These are phyloP conservation scores for Epinephelus moara DNA, from an alignment of 2,113 vertebrate species.

Conservation along the genomic window DNA sequence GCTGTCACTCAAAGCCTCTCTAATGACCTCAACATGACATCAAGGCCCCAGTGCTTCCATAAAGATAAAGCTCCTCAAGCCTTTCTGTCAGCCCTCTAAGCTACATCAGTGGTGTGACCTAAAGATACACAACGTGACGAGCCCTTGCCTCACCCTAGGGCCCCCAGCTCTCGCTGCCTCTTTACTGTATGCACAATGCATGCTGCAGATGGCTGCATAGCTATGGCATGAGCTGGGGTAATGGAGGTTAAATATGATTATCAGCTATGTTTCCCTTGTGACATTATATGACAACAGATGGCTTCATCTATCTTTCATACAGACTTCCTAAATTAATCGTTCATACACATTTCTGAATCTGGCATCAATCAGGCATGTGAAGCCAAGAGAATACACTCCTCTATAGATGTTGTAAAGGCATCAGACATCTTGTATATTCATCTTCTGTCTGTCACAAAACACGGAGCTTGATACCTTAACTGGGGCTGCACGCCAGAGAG, in stretches of 20 bases:
- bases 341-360: neutral
- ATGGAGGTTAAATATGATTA: slow-evolving; percentile 25
- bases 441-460: slow-evolving; percentile 26
- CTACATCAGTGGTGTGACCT: slow-evolving; percentile 57
- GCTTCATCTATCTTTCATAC: neutral
- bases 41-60: slow-evolving; percentile 52
- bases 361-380: neutral
- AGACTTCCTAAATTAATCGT: neutral
- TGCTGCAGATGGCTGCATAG: slow-evolving; percentile 43
- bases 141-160: slow-evolving; percentile 29
- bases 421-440: neutral
- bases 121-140: slow-evolving; percentile 54
- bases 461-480: neutral
- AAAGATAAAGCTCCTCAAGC: slow-evolving; percentile 61
- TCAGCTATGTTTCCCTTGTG: neutral
- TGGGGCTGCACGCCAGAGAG: slow-evolving; percentile 17
- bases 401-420: slow-evolving; percentile 12
- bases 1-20: slow-evolving; percentile 71
- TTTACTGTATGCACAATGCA: neutral
- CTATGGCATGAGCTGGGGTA: slow-evolving; percentile 1
- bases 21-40: slow-evolving; percentile 75
- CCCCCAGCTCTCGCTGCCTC: neutral
- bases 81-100: slow-evolving; percentile 50
- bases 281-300: slow-evolving; percentile 9
- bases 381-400: neutral